These are phyloP conservation scores for Agelastica alni DNA, from an alignment of 2,888 invertebrate species.

Conservation along the genomic window DNA sequence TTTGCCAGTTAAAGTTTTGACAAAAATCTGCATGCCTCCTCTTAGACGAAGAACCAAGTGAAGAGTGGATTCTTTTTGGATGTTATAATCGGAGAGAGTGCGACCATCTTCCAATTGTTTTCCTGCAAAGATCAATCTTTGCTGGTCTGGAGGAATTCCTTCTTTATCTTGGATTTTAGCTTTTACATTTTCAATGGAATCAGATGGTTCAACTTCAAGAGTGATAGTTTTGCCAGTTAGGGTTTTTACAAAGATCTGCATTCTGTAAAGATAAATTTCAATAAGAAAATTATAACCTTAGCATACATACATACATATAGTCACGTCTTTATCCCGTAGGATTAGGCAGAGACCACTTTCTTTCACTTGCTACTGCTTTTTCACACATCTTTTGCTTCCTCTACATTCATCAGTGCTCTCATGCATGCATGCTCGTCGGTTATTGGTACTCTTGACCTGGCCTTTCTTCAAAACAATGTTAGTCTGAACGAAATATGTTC, in stretches of 20 bases:
- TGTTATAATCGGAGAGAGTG: constrained; percentile 89
- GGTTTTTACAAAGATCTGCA: constrained; percentile 62
- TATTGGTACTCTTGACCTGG: too few species aligned
- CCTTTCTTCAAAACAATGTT: too few species aligned
- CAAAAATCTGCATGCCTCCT: constrained; percentile 86
- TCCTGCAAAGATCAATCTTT: constrained; percentile 87
- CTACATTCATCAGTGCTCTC: too few species aligned
- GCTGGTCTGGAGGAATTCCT: constrained; percentile 88
- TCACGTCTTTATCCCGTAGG: too few species aligned
- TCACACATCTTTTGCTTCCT: too few species aligned
- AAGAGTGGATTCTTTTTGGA: constrained; percentile 92
- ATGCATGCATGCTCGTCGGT: too few species aligned
- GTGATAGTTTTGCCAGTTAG: constrained; percentile 66
- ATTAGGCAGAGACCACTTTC: too few species aligned
- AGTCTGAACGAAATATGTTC: too few species aligned
- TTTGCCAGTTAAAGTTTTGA: constrained; percentile 90
- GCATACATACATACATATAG: too few species aligned
- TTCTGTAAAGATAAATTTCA: neutral
- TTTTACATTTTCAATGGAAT: constrained; percentile 93
- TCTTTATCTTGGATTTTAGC: constrained; percentile 90
- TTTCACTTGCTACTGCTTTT: too few species aligned
- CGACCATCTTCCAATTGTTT: constrained; percentile 93
- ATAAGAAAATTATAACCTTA: too few species aligned
- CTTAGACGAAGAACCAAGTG: constrained; percentile 86
- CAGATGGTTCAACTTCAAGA: constrained; percentile 71